These are phyloP conservation scores for Hephaestus fuliginosus DNA, from an alignment of 2,797 vertebrate species.

Conservation along the genomic window DNA sequence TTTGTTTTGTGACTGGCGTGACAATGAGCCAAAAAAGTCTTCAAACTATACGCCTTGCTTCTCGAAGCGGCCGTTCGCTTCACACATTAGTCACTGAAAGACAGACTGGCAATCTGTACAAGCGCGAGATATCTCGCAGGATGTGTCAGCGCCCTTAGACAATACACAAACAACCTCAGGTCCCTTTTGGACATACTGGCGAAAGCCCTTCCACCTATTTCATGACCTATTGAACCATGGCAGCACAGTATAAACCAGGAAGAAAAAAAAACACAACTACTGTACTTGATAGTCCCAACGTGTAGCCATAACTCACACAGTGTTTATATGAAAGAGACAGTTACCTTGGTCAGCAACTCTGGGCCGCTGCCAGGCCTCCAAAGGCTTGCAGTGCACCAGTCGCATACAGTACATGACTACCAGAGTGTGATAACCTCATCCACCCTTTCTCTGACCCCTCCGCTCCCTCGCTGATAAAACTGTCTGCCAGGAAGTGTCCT, in stretches of 20 bases:
- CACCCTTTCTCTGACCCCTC: conserved; percentile 77
- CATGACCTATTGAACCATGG: conserved; percentile 67
- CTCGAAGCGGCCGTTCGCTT: conserved; percentile 36
- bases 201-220: conserved; percentile 70
- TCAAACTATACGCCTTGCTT: conserved; percentile 32
- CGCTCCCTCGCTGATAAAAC: conserved; percentile 85
- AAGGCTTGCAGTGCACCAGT: conserved; percentile 56
- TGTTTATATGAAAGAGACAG: conserved; percentile 85
- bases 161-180: conserved; percentile 76
- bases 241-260: conserved; percentile 50
- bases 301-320: conserved; percentile 78
- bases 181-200: conserved; percentile 55
- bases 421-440: conserved; percentile 75
- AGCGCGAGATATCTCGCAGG: conserved; percentile 69
- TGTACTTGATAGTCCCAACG: conserved; percentile 62
- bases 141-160: conserved; percentile 78
- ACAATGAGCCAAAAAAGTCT: conserved; percentile 56
- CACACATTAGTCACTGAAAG: conserved; percentile 61
- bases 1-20: conserved; percentile 50
- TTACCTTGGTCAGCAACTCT: conserved; percentile 78
- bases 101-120: conserved; percentile 56
- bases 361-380: conserved; percentile 69
- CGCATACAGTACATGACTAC: conserved; percentile 64
- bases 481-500: conserved; percentile 86
- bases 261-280: conserved; percentile 49